Base-by-base conservation (phyloP, 2,888 invertebrate genomes). In the Pseudoips prasinana region DNA sequence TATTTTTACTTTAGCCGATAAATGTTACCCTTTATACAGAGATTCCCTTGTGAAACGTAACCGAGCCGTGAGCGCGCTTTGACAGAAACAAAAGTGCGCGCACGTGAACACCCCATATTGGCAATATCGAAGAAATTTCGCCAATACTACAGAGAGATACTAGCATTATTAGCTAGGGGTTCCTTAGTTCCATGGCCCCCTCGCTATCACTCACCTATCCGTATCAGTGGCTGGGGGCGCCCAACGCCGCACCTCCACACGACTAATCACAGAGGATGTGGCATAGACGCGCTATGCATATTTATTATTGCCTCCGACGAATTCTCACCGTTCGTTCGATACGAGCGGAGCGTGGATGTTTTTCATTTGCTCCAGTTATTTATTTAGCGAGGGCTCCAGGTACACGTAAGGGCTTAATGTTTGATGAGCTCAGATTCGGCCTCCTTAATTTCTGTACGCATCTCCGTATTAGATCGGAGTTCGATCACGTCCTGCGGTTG, bases 261-360 rank as follows among this genome's bases (percentile, higher is more conserved):
- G 72, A 84, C 87, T 88, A 87, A 87, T 87, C 88, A 88, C 86
- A 70, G 84, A 86, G 87, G 84, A 84, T 83, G 85, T 73, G 80
- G 73, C 73, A 82, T 78, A 80, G 83, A 87, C 87, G 86, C 80
- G 84, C 78, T 81, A 85, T 87, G 88, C 88, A 88, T 88, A 88
- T 87, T 88, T 86, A 88, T 87, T 78, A 82, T 77, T 68, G 67
- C 75, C 74, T 73, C 78, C 74, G 58, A 72, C 78, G 75, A 81
- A 83, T 84, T 82, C 84, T 74, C 83, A 78, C 77, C 66, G 76
- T 51, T 56, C 46, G 41, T 76, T 78, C 79, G 70, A 76, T 75
- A 62, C 64, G 47, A 61, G 46, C 54, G 49, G 64, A 63, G 77
- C 76, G 76, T 75, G 76, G 73, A 65, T 79, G 84, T 87, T 87